Evolutionary conservation across 2,888 invertebrate species (phyloP), one percentile per base, ranked within the genome.

Genomic region (Apamea epomidion): DNA sequence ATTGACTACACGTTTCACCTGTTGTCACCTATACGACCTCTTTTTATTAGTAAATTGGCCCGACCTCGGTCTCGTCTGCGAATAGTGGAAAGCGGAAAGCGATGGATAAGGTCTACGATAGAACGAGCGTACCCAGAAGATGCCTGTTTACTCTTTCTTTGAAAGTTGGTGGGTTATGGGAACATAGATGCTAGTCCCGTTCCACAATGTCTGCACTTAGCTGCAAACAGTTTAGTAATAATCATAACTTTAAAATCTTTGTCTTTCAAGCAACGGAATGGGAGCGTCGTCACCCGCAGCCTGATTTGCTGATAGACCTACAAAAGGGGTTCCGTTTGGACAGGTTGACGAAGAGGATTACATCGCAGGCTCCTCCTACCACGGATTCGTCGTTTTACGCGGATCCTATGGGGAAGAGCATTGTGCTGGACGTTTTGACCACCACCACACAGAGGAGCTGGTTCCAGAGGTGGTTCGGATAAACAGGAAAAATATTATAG

Each of bases 231-330:
- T 29, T 48, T 32, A 32, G 32, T 32, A 67, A 37, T 29, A 42
- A 68, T 62, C 4, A 18, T 37, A 54, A 71, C 1, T 54, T 37
- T n/a, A 21, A 29, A 65, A 51, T 21, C 8, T 69, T 77, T 78
- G 60, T 70, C 6, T 81, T 88, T 54, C 12, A 81, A 96, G 96
- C 95, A 32, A 90, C 93, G 5, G 95, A 95, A 77, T 91, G 90
- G 86, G 92, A 96, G 80, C 92, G 93, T 6, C 92, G 90, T 1
- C 92, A 93, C 21, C 95, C 95, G 0, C 86, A 87, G 3, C 85
- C 92, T 0, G 94, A 95, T 12, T 84, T 97, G 0, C 90, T 97
- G 1, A 85, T 84, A 5, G 97, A 97, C 74, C 89, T 97, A 16
- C 90, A 90, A 0, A 79, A 89, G 21, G 96, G 95, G 3, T 96